Conservation (phyloP, 1,140 invertebrate genomes). For the Drosophila ohnishii region DNA sequence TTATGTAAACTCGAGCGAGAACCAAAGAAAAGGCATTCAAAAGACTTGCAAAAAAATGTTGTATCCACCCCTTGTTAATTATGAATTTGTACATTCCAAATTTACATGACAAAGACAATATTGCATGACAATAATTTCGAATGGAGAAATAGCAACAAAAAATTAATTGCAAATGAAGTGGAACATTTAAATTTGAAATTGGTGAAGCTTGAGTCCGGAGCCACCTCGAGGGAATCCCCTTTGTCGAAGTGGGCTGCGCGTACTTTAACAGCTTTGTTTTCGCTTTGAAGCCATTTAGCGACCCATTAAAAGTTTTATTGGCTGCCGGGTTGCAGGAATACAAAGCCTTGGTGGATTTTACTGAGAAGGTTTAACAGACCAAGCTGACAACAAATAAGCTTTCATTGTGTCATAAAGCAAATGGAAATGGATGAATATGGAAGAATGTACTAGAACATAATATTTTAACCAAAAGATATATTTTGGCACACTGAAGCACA, state of each 20-base stretch:
- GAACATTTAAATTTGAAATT: constrained; percentile 60
- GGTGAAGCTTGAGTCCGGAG: constrained; percentile 23
- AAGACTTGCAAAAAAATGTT: constrained; percentile 33
- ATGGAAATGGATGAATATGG: not conserved
- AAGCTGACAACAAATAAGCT: not conserved
- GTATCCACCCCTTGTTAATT: constrained; percentile 7
- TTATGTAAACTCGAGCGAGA: constrained; percentile 56
- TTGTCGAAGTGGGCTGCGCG: not conserved
- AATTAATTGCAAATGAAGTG: constrained; percentile 57
- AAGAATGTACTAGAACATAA: not conserved
- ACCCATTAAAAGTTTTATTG: constrained; percentile 63
- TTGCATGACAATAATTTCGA: constrained; percentile 12
- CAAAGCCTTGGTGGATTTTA: constrained; percentile 13
- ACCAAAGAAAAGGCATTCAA: constrained; percentile 6
- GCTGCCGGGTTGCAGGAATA: constrained; percentile 2
- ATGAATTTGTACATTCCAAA: constrained; percentile 4
- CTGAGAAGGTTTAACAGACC: not conserved
- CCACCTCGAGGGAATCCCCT: not conserved
- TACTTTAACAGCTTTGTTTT: constrained; percentile 43
- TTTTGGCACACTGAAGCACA: not conserved
- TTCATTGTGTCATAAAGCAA: not conserved
- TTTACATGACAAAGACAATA: constrained; percentile 60
- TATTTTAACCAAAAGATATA: not conserved
- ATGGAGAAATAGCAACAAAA: not conserved
- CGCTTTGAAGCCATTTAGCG: constrained; percentile 44